Evolutionary conservation across 2,113 vertebrate species (phyloP), one percentile per base, ranked within the genome.

Genomic region (human): DNA sequence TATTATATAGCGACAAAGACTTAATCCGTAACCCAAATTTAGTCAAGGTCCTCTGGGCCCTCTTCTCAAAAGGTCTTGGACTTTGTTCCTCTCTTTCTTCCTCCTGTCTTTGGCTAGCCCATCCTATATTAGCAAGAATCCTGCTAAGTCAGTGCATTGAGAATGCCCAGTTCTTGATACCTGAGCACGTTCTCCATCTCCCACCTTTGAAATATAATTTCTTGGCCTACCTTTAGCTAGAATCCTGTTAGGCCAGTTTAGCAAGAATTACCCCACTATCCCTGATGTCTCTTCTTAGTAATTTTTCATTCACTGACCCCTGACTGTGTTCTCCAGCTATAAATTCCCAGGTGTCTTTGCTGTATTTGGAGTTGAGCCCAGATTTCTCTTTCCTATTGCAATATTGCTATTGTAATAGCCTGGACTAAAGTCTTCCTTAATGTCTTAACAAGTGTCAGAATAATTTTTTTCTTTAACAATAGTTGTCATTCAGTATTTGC

Each of bases 401-500:
- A 79, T 38, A 79, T 23, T 10, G 9, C 7, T 68, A 27, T 70
- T 68, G 43, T 16, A 25, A 25, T 70, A 50, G 20, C 14, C 2
- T 13, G 27, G 23, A 66, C 64, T 66, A n/a, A 90, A 64, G 40
- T 78, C 20, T 78, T 78, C 55, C 30, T 43, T 48, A 13, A 32
- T 35, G 40, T 66, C 35, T 50, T 90, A 90, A 30, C 75, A 40
- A 66, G 52, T 55, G 32, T 48, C 52, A 12, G 73, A 59, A 79
- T 45, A 50, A 30, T n/a, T 50, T 79, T 61, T 80, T 68, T 78
- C 43, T 64, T n/a, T 50, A 66, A 90, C 48, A 80, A 23, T 72
- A 72, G 23, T 83, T 45, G 70, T 38, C 30, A 93, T 80, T 91
- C 91, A 80, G n/a, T 50, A 89, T 93, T 93, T 68, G 55, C 25